Conservation (phyloP, 2,113 vertebrate genomes). For the rabbit (Oryctolagus cuniculus) region mOryCun1.1 NC_091436.1:18257001-18257500, state of each 20-base stretch:
- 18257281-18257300: conserved; percentile 4
- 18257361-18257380: neutral
- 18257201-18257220: neutral
- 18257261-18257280: neutral
- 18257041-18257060: neutral
- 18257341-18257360: conserved; percentile 9
- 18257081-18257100: neutral
- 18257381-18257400: conserved; percentile 19
- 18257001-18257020: neutral
- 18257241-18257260: neutral
- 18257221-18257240: neutral
- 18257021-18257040: neutral
- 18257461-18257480: neutral
- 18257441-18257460: neutral
- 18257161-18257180: neutral
- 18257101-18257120: neutral
- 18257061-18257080: neutral
- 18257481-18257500: neutral
- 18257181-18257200: neutral
- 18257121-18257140: neutral
- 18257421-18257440: neutral
- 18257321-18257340: neutral
- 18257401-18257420: neutral
- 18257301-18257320: neutral
- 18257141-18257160: neutral